phyloP scores from a whole-genome alignment of 2,113 vertebrate species.

The Pachyramphus minor region DNA sequence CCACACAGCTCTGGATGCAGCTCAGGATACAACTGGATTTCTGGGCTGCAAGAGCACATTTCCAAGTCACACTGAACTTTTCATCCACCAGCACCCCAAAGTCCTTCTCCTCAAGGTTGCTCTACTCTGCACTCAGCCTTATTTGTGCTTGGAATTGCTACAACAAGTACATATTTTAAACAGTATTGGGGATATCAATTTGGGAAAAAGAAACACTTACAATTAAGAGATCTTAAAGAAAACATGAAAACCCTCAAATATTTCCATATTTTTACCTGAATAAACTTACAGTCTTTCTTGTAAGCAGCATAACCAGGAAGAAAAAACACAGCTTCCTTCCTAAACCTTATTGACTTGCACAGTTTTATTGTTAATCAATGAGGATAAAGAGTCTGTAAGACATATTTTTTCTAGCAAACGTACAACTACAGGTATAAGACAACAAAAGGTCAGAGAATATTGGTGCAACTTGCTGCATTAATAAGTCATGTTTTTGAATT shows the following conservation, averaged over 20 bases:
- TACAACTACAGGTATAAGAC: neutral
- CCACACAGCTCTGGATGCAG: neutral
- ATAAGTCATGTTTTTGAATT: neutral
- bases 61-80: neutral
- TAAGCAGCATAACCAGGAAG: neutral
- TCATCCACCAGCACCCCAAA: neutral
- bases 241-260: neutral
- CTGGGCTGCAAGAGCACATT: neutral
- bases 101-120: neutral
- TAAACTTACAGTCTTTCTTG: neutral
- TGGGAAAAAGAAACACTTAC: neutral
- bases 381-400: neutral
- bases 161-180: neutral
- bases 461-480: neutral
- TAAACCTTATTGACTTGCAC: neutral
- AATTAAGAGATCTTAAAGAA: neutral
- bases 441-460: neutral
- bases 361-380: slow-evolving; percentile 38
- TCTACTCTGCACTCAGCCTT: neutral
- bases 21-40: neutral
- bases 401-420: neutral
- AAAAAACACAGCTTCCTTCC: neutral
- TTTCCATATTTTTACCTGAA: neutral
- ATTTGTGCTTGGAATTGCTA: neutral
- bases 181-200: neutral